Percentiles rank a stretch among this genome's conserved stretches.
Evolutionary conservation across 2,113 vertebrate genomes (phyloP).

Genomic region (Eleginops maclovinus): DNA sequence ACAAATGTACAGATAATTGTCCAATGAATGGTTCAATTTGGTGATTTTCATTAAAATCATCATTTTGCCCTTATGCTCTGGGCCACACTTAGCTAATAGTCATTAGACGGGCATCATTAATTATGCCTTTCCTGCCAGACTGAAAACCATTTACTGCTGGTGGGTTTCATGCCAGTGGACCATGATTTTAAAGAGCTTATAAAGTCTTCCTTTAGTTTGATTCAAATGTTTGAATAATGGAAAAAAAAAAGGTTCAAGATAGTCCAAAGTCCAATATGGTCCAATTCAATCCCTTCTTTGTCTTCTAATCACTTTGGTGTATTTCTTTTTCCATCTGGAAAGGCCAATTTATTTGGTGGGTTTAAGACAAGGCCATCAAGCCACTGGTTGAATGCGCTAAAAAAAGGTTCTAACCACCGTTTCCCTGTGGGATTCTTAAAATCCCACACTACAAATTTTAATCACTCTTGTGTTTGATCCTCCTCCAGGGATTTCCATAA

Average conservation of each 20-base stretch:
- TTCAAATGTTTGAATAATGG: slow-evolving; percentile 28
- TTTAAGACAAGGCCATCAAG: slow-evolving; percentile 30
- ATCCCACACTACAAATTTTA: slow-evolving; percentile 9
- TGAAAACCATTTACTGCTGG: slow-evolving; percentile 62
- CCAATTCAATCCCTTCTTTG: slow-evolving; percentile 6
- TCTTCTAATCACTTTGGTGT: slow-evolving; percentile 27
- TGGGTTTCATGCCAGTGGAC: slow-evolving; percentile 41
- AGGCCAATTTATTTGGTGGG: slow-evolving; percentile 10
- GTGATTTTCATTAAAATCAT: slow-evolving; percentile 73
- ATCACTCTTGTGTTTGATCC: slow-evolving; percentile 12
- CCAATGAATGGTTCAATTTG: slow-evolving; percentile 64
- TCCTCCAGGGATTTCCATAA: slow-evolving; percentile 29
- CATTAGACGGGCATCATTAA: slow-evolving; percentile 74
- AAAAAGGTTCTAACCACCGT: slow-evolving; percentile 15
- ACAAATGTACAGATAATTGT: slow-evolving; percentile 65
- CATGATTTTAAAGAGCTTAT: slow-evolving; percentile 48
- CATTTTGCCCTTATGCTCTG: slow-evolving; percentile 56
- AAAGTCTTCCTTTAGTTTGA: slow-evolving; percentile 28
- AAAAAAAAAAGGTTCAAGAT: slow-evolving; percentile 29
- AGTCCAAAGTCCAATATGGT: slow-evolving; percentile 29
- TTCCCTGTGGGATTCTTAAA: slow-evolving; percentile 16
- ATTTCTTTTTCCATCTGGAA: slow-evolving; percentile 5
- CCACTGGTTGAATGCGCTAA: slow-evolving; percentile 8
- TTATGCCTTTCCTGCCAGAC: slow-evolving; percentile 64
- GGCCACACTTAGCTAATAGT: slow-evolving; percentile 69